Evolutionary conservation across 2,113 vertebrate genomes (phyloP), one percentile per base, ranked within the genome.

Genomic region (Pelusios castaneus): DNA sequence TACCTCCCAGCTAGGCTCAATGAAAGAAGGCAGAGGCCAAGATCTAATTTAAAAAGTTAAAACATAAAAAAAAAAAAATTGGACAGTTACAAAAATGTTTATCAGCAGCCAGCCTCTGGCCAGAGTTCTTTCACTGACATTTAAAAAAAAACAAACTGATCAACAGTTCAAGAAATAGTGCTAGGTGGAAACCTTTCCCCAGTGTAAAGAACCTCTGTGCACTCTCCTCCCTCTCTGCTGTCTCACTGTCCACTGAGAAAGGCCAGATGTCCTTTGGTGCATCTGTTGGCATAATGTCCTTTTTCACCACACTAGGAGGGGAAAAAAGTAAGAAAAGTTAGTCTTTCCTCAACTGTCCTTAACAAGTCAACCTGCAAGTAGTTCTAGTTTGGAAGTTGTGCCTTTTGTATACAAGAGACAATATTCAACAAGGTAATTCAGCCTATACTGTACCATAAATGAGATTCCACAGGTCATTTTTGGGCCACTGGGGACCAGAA

Each of bases 261-360:
- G 89, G 99, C 99, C 95, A 99, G 98, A 85, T 99, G 99, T 94
- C 99, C 99, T 98, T 99, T 99, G 92, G 99, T 99, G 97, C 99
- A 99, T 98, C 99, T 99, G 98, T 99, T 99, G 97, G 99, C 99
- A 80, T 99, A 99, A 97, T 99, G 99, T 95, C 99, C 99, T 97
- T 99, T 99, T 97, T 99, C 99, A 73, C 99, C 99, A 96, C 99
- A 99, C 99, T 99, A 84, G 52, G 96, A 89, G 95, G 85, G 80
- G 10, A 93, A 55, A 89, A 47, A 14, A 55, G 41, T 94, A 45
- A 63, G 6, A 85, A 17, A 45, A 79, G 56, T 92, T 82, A 84
- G 54, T 51, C 56, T 81, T 79, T 9, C 11, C 75, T 78, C 82
- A n/a, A 80, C 52, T 43, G 82, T 38, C 38, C 85, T 92, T 80